These are phyloP conservation scores for Streptopelia turtur DNA, from an alignment of 2,797 vertebrate species.

Conservation along the genomic window DNA sequence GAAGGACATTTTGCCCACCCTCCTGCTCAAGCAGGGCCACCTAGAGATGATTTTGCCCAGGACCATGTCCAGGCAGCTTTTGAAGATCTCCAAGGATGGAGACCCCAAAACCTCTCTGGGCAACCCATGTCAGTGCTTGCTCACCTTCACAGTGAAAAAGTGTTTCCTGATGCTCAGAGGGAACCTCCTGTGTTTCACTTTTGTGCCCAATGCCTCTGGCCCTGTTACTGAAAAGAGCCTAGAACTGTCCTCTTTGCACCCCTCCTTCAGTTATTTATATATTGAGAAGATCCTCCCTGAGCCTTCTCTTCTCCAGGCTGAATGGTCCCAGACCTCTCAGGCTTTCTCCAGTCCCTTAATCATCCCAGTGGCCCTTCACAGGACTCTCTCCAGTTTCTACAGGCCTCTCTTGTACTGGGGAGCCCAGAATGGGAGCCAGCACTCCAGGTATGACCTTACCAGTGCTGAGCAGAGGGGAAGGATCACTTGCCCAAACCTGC, in stretches of 20 bases:
- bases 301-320: no score
- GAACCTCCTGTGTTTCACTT: background rate
- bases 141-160: fast-evolving
- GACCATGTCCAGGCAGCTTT: background rate
- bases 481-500: background rate
- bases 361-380: background rate
- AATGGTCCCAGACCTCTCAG: no score
- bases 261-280: no score
- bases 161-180: background rate
- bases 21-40: background rate
- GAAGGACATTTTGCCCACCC: background rate
- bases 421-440: background rate
- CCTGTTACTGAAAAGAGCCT: background rate
- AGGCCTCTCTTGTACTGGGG: background rate
- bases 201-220: background rate
- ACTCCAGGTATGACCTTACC: background rate
- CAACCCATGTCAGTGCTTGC: background rate
- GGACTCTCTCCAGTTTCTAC: background rate
- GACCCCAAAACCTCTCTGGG: background rate
- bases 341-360: no score
- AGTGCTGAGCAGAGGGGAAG: background rate
- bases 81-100: background rate
- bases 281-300: no score
- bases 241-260: no score
- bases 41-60: background rate